Evolutionary conservation across 2,113 vertebrate genomes (phyloP).

Genomic region (Tupaia tana): DNA sequence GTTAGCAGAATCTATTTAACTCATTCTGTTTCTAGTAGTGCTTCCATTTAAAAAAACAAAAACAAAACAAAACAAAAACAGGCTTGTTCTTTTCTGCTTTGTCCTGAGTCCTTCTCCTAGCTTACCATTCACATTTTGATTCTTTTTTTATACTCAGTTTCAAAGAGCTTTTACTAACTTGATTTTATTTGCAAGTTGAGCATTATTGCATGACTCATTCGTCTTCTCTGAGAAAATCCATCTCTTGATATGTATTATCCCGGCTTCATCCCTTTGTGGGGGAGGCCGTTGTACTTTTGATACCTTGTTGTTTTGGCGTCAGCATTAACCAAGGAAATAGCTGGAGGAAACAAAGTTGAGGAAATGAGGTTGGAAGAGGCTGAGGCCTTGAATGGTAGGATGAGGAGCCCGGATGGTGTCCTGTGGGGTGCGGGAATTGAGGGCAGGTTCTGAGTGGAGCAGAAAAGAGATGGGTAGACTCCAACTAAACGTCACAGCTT

Average conservation of each 20-base stretch:
- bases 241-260: background rate
- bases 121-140: background rate
- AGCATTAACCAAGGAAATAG: background rate
- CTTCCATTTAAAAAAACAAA: background rate
- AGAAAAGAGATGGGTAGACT: background rate
- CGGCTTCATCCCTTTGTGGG: no score
- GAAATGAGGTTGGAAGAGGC: background rate
- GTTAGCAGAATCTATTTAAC: background rate
- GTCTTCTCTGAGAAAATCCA: background rate
- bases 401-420: accelerated
- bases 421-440: no score
- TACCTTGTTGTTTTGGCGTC: background rate
- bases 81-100: background rate
- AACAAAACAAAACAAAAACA: no score
- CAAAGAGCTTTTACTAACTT: background rate
- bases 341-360: background rate
- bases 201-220: background rate
- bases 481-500: accelerated
- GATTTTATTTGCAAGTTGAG: background rate
- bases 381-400: background rate
- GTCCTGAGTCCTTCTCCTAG: background rate
- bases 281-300: background rate
- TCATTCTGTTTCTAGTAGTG: background rate
- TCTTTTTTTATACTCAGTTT: background rate
- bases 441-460: accelerated